A percentile compares a stretch with the other conserved stretches of the same genome.
These are phyloP conservation scores for Eulemur albifrons DNA, from an alignment of 2,797 vertebrate genomes.

Conservation along the genomic window DNA sequence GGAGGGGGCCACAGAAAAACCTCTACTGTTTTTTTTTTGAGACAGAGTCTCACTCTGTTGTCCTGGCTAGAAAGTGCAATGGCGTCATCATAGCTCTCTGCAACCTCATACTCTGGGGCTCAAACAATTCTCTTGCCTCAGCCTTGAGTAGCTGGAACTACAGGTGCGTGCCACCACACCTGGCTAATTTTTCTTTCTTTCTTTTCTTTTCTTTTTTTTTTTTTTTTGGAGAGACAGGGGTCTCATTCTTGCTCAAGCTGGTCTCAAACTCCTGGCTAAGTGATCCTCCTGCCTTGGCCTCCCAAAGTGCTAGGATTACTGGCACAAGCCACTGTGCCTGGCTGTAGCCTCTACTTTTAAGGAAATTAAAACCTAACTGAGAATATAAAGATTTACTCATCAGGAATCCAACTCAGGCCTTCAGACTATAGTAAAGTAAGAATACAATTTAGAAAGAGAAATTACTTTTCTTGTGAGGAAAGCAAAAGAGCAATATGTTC, in stretches of 20 bases:
- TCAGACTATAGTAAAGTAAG: not conserved
- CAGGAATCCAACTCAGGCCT: not conserved
- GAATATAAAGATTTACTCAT: not conserved
- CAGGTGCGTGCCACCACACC: too few species aligned
- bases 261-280: too few species aligned
- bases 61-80: too few species aligned
- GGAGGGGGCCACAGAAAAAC: not conserved
- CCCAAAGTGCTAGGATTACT: not conserved
- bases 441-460: not conserved
- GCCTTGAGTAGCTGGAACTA: too few species aligned
- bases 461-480: not conserved
- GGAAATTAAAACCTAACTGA: not conserved
- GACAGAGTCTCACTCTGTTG: too few species aligned
- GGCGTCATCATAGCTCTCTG: too few species aligned
- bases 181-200: too few species aligned
- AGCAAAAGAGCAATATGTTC: not conserved
- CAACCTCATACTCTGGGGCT: too few species aligned
- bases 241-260: too few species aligned
- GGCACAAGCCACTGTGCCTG: fast-evolving
- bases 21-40: not conserved
- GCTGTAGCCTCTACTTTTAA: not conserved
- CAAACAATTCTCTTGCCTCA: too few species aligned
- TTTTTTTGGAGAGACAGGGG: too few species aligned
- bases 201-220: too few species aligned
- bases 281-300: not conserved